These are phyloP conservation scores for Platerodrilus igneus DNA, from an alignment of 2,888 invertebrate genomes.

Conservation along the genomic window DNA sequence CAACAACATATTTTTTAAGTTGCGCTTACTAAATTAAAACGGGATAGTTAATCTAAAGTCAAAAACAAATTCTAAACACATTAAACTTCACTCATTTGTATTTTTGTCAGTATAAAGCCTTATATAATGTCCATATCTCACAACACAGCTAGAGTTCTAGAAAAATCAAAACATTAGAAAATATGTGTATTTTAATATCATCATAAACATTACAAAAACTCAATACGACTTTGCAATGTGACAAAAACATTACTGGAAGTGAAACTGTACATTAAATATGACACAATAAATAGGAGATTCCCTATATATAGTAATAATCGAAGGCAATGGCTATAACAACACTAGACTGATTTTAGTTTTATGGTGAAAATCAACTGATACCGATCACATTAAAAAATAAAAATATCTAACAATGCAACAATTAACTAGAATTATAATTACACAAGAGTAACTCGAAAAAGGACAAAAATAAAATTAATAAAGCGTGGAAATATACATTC, in stretches of 20 bases:
- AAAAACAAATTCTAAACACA: no score
- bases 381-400: conserved; percentile 19
- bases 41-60: no score
- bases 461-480: conserved; percentile 18
- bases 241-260: conserved; percentile 4
- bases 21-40: no score
- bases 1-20: no score
- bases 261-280: conserved; percentile 10
- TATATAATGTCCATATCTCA: no score
- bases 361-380: conserved; percentile 9
- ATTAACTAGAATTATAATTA: conserved; percentile 20
- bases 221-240: conserved; percentile 21
- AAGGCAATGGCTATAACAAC: conserved; percentile 5
- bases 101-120: no score
- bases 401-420: conserved; percentile 19
- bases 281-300: conserved; percentile 11
- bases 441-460: conserved; percentile 25
- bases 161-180: conserved; percentile 36
- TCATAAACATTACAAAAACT: conserved; percentile 39
- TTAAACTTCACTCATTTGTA: no score
- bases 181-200: conserved; percentile 44
- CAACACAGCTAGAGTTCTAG: no score
- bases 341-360: conserved; percentile 6
- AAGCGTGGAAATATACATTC: conserved; percentile 15
- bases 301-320: conserved; percentile 3